Evolutionary conservation across 2,113 vertebrate genomes (phyloP).

Genomic region (Girardinichthys multiradiatus): DNA sequence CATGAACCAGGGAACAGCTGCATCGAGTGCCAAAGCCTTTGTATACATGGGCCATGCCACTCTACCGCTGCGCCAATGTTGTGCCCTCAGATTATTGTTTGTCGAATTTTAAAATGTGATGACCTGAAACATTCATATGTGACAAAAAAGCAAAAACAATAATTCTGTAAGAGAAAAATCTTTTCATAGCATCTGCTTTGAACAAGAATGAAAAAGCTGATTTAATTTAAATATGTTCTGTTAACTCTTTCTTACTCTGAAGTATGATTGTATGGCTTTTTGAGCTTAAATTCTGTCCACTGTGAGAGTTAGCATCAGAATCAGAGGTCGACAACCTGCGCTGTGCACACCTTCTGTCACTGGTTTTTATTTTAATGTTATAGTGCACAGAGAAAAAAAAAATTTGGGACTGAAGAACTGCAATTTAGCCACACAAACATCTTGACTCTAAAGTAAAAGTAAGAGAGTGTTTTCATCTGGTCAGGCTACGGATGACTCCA

Average conservation of each 20-base stretch:
- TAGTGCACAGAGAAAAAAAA: not conserved
- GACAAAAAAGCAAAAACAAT: too few species aligned
- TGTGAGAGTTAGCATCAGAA: not conserved
- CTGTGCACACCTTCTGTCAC: not conserved
- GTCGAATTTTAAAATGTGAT: too few species aligned
- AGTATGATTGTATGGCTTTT: not conserved
- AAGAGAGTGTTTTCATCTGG: not conserved
- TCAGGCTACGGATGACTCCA: slow-evolving; percentile 6
- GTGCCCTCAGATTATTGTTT: too few species aligned
- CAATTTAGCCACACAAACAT: slow-evolving; percentile 15
- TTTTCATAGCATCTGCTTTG: too few species aligned
- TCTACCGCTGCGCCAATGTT: too few species aligned
- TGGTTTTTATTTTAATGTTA: not conserved
- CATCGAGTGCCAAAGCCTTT: too few species aligned
- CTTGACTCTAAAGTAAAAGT: slow-evolving; percentile 9
- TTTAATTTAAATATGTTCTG: too few species aligned
- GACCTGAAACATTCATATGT: too few species aligned
- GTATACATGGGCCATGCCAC: too few species aligned
- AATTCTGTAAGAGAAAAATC: too few species aligned
- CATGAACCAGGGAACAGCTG: too few species aligned
- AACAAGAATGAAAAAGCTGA: too few species aligned
- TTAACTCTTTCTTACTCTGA: not conserved
- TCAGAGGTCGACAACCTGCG: not conserved
- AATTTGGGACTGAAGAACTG: slow-evolving; percentile 5
- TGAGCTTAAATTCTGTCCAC: not conserved